Base-by-base conservation (phyloP, 2,888 invertebrate genomes). In the Megastigmus dorsalis region DNA sequence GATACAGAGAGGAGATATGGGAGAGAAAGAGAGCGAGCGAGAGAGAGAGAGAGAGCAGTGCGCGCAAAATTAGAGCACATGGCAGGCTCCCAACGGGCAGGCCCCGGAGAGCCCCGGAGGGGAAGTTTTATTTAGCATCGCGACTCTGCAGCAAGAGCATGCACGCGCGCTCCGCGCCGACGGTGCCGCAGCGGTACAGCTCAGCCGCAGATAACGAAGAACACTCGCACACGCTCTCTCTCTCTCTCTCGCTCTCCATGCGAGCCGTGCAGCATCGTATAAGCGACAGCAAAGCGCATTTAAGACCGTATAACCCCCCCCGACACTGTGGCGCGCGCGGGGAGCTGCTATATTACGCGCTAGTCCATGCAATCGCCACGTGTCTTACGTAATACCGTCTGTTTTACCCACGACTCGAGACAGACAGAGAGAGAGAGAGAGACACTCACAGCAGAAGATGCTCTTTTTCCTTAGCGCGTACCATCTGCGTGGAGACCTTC, bases 41-140 rank as follows among this genome's bases (percentile, higher is more conserved):
- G n/a, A n/a, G n/a, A 80, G 76, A 65, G 67, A 75, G 41, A 38
- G 43, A 20, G 36, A 45, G 60, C 71, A 80, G 79, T 78, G 78
- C 79, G 82, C 77, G 83, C 82, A 84, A 82, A 87, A 87, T 86
- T 88, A 84, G 87, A 87, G 82, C 86, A 84, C 81, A 84, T 85
- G 85, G 86, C 86, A 86, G 81, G 81, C 79, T 81, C 84, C 85
- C 86, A 86, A 80, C 62, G 59, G 48, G 20, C 38, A 2, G n/a
- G 54, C 23, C 36, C 38, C 72, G 73, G 65, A 50, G 66, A 74
- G 80, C 82, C 85, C 86, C 86, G 84, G 83, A 79, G 81, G 85
- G 86, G 84, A 79, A 85, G 86, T 86, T 86, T 87, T 86, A 86
- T 87, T 87, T 87, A 87, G 87, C 86, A 85, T 85, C 84, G 82